A percentile compares a stretch with the other conserved stretches of the same genome.
These are phyloP conservation scores for Austrofundulus limnaeus DNA, from an alignment of 2,113 vertebrate species.

Conservation along the genomic window DNA sequence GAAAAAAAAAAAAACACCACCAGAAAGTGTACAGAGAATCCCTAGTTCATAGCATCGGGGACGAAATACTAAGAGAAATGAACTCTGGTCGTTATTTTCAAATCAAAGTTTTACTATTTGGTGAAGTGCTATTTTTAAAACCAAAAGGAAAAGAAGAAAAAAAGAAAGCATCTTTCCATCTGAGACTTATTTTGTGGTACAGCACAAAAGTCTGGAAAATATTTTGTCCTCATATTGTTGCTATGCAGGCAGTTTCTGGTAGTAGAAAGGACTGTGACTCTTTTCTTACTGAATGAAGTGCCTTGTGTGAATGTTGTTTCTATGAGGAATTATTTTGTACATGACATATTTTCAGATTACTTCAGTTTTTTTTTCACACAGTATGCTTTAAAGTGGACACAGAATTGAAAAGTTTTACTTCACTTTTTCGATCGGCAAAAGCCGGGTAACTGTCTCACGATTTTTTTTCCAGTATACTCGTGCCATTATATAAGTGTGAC, in stretches of 20 bases:
- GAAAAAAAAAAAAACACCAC: background rate
- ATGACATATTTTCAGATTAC: constrained; percentile 89
- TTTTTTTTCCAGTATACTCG: constrained; percentile 53
- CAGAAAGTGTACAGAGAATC: constrained; percentile 43
- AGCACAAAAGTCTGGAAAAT: constrained; percentile 55
- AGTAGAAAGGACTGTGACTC: constrained; percentile 88
- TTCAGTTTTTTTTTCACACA: constrained; percentile 83
- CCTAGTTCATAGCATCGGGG: constrained; percentile 34
- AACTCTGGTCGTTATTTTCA: constrained; percentile 82
- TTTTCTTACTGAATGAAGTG: constrained; percentile 93
- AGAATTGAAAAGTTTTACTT: constrained; percentile 76
- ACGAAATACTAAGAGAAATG: constrained; percentile 72
- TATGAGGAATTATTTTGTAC: constrained; percentile 92
- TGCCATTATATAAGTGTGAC: constrained; percentile 74
- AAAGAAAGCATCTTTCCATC: constrained; percentile 44
- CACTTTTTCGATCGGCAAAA: constrained; percentile 52
- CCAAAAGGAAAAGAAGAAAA: constrained; percentile 72
- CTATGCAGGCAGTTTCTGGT: constrained; percentile 89
- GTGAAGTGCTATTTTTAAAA: constrained; percentile 80
- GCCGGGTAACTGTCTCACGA: constrained; percentile 74
- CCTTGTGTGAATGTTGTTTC: constrained; percentile 97
- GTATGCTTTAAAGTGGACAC: constrained; percentile 86
- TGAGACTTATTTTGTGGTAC: constrained; percentile 55
- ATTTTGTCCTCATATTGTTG: constrained; percentile 73
- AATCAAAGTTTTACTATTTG: constrained; percentile 67